Conservation (phyloP, 2,797 vertebrate genomes). For the Alcedo quadribrachys region DNA sequence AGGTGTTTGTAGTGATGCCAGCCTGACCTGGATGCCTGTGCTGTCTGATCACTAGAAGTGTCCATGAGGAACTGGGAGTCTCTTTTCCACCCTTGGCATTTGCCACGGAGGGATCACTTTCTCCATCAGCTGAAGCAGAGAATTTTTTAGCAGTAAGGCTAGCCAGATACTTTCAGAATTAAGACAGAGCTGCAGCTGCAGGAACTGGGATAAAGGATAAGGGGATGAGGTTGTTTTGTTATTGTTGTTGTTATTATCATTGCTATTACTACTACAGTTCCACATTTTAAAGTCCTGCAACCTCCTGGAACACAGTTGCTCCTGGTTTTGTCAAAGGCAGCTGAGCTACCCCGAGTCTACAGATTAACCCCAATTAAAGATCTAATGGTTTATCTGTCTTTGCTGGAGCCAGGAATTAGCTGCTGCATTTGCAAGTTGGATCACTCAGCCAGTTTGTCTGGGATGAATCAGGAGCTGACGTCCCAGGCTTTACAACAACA, state of each 20-base stretch:
- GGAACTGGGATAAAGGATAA: neutral
- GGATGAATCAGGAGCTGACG: neutral
- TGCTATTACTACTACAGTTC: neutral
- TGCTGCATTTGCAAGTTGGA: neutral
- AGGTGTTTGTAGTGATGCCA: neutral
- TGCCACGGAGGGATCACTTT: neutral
- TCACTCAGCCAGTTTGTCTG: neutral
- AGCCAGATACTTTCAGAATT: neutral
- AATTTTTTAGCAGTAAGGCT: neutral
- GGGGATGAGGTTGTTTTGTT: neutral
- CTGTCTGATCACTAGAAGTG: neutral
- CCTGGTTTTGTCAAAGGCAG: neutral
- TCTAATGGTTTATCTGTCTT: neutral
- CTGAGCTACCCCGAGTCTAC: neutral
- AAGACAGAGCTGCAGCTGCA: neutral
- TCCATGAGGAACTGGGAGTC: neutral
- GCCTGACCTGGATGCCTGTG: neutral
- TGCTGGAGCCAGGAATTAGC: neutral
- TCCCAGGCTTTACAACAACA: neutral
- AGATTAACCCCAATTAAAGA: neutral
- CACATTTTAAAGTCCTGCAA: neutral
- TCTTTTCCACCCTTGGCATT: conserved; percentile 9
- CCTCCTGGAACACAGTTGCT: neutral
- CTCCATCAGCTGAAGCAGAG: neutral
- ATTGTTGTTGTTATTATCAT: neutral